These are phyloP conservation scores for Eupithecia subfuscata DNA, from an alignment of 2,888 invertebrate genomes.

Conservation along the genomic window DNA sequence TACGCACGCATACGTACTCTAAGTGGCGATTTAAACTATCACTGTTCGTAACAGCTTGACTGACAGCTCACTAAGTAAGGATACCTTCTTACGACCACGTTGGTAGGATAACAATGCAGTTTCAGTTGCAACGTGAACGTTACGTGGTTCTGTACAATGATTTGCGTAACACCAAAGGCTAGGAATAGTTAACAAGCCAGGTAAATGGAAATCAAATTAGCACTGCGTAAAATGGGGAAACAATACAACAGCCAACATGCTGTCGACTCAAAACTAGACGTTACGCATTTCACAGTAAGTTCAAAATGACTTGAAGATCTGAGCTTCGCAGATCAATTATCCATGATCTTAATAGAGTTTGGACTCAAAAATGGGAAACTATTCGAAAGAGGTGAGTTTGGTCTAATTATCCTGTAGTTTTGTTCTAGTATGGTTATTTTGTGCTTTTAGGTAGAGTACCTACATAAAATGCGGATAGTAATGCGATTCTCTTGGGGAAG, in stretches of 20 bases:
- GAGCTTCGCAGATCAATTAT: neutral
- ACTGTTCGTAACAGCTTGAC: slow-evolving; percentile 8
- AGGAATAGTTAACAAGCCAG: slow-evolving; percentile 10
- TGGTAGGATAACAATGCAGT: slow-evolving; percentile 2
- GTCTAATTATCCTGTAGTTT: no score
- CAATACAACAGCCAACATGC: neutral
- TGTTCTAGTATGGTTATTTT: no score
- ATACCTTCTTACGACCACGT: neutral
- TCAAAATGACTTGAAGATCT: neutral
- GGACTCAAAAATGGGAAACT: neutral
- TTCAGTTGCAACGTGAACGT: slow-evolving; percentile 10
- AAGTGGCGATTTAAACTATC: neutral
- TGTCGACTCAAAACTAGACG: neutral
- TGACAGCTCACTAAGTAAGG: slow-evolving; percentile 7
- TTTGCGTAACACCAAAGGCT: slow-evolving; percentile 4
- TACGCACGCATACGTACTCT: neutral
- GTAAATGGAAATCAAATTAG: neutral
- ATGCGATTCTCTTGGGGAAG: slow-evolving; percentile 56
- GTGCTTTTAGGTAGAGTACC: no score
- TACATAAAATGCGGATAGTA: slow-evolving; percentile 55
- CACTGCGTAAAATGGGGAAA: neutral
- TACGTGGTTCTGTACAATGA: slow-evolving; percentile 2
- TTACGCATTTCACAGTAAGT: neutral
- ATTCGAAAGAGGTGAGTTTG: neutral
- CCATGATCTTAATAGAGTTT: neutral